phyloP scores from a whole-genome alignment of 2,888 invertebrate species.

The Hanleya hanleyi region DNA sequence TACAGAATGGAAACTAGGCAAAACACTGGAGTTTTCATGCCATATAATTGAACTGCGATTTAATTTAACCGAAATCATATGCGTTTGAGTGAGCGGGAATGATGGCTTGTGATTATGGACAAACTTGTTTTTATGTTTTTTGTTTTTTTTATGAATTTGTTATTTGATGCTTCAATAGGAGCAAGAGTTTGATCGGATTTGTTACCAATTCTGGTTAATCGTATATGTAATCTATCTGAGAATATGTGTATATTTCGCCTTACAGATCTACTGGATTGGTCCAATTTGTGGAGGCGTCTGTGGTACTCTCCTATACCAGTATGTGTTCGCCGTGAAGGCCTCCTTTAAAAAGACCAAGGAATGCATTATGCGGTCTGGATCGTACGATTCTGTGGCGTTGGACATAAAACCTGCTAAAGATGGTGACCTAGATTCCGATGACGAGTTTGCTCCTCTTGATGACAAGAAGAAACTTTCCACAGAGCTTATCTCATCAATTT shows the following conservation, averaged over 20 bases:
- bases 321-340: conserved; percentile 40
- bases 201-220: background rate
- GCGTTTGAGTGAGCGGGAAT: too few relatives aligned
- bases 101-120: too few relatives aligned
- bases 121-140: too few relatives aligned
- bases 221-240: too few relatives aligned
- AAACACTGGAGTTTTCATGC: too few relatives aligned
- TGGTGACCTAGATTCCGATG: too few relatives aligned
- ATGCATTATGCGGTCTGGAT: background rate
- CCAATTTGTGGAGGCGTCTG: conserved; percentile 42
- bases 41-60: too few relatives aligned
- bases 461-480: too few relatives aligned
- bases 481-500: background rate
- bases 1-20: too few relatives aligned
- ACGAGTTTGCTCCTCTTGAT: too few relatives aligned
- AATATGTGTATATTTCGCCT: background rate
- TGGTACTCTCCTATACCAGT: conserved; percentile 47
- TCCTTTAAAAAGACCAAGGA: background rate
- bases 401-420: conserved; percentile 30
- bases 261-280: conserved; percentile 55
- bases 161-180: too few relatives aligned
- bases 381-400: background rate
- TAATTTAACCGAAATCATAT: background rate
- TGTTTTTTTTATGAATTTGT: too few relatives aligned
- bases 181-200: background rate